These are phyloP conservation scores for Scotopteryx bipunctaria DNA, from an alignment of 2,888 invertebrate genomes.

Conservation along the genomic window DNA sequence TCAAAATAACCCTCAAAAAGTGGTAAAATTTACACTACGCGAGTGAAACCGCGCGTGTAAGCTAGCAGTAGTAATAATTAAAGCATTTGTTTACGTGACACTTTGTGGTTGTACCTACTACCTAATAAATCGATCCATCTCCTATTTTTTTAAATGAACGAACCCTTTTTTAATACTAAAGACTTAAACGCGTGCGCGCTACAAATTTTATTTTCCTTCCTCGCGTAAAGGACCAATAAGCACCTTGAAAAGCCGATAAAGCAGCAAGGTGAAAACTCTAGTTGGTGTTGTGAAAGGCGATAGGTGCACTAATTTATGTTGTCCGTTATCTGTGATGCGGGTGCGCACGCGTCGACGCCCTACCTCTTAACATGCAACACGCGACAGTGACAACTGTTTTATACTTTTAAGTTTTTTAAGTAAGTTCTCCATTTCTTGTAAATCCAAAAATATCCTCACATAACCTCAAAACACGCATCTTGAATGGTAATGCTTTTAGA, in stretches of 20 bases:
- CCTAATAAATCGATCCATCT: too few species aligned
- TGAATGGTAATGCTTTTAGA: too few species aligned
- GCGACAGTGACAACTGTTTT: slow-evolving; percentile 64
- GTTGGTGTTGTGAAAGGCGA: slow-evolving; percentile 74
- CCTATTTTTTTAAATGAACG: not conserved
- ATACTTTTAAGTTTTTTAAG: slow-evolving; percentile 37
- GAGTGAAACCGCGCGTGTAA: too few species aligned
- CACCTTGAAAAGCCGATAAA: slow-evolving; percentile 50
- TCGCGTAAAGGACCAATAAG: slow-evolving; percentile 32
- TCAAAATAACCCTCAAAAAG: too few species aligned
- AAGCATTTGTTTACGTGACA: too few species aligned
- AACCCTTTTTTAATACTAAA: slow-evolving; percentile 30
- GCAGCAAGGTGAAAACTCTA: slow-evolving; percentile 74
- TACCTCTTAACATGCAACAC: slow-evolving; percentile 69
- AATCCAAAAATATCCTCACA: too few species aligned
- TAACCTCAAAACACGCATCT: too few species aligned
- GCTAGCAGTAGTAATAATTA: too few species aligned
- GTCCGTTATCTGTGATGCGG: slow-evolving; percentile 78
- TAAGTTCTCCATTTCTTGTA: slow-evolving; percentile 11
- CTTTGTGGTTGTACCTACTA: too few species aligned
- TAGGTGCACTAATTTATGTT: slow-evolving; percentile 75
- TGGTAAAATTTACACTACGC: too few species aligned
- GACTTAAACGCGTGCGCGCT: slow-evolving; percentile 31
- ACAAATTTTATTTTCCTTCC: slow-evolving; percentile 1
- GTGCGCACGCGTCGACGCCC: slow-evolving; percentile 63